phyloP scores from a whole-genome alignment of 2,888 invertebrate genomes.

The Lamellibrachia satsuma region DNA sequence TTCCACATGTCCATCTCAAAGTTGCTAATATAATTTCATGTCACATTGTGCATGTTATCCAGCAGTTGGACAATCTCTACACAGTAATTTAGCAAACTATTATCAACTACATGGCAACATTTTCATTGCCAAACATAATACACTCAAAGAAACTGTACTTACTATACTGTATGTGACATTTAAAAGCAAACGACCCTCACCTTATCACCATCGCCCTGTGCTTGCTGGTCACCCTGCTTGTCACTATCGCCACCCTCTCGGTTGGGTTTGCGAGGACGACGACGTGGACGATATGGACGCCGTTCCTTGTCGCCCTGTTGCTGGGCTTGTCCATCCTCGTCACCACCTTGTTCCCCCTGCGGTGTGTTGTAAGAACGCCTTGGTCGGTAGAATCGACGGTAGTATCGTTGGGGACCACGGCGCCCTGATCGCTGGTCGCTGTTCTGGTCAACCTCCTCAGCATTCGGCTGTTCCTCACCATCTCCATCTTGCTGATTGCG shows the following conservation, averaged over 20 bases:
- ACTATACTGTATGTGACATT: not conserved
- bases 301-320: conserved; percentile 10
- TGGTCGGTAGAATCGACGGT: conserved; percentile 5
- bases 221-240: conserved; percentile 10
- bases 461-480: not conserved
- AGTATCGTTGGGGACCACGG: conserved; percentile 1
- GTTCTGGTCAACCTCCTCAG: not conserved
- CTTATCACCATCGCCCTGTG: conserved; percentile 17
- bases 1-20: too few relatives aligned
- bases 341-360: conserved; percentile 3
- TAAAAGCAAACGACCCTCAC: not conserved
- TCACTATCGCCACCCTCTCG: not conserved
- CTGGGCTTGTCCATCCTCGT: conserved; percentile 10
- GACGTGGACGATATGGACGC: conserved; percentile 12
- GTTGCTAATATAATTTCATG: too few relatives aligned
- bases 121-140: not conserved
- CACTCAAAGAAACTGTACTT: not conserved
- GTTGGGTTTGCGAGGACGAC: conserved; percentile 10
- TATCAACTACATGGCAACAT: too few relatives aligned
- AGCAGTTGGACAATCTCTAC: too few relatives aligned
- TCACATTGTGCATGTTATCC: too few relatives aligned
- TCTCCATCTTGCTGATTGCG: conserved; percentile 18
- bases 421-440: not conserved
- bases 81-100: too few relatives aligned
- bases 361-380: conserved; percentile 17